Base-by-base conservation (phyloP, 2,888 invertebrate species). In the Tineola bisselliella region DNA sequence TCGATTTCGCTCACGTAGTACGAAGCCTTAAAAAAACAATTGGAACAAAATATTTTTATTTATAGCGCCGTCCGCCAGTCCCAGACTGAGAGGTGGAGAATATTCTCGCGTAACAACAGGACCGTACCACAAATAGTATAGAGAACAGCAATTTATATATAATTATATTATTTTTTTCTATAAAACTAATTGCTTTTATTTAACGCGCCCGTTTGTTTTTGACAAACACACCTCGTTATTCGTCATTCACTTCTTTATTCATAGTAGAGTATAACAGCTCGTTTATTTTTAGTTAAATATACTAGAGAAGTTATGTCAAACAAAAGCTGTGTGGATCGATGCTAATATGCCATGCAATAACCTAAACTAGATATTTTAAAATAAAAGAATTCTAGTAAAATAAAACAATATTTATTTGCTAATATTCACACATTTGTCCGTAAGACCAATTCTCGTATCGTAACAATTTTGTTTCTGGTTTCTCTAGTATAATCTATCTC, bases 241-340 rank as follows among this genome's bases (percentile, higher is more conserved):
- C 66, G 84, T 86, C 86, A 84, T 87, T 87, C 86, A 87, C 86
- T 87, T 87, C 86, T 86, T 82, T 82, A 83, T 76, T 70, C 18
- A 58, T 33, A 1, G 48, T 48, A 25, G 48, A 48, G 2, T 48
- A 48, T 15, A 17, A 18, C 48, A n/a, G n/a, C n/a, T 48, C 6
- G 15, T 3, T 44, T 44, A 44, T 44, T 13, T n/a, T 44, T n/a
- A n/a, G n/a, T n/a, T n/a, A n/a, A n/a, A n/a, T n/a, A n/a, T n/a
- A n/a, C n/a, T n/a, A n/a, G n/a, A n/a, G n/a, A n/a, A n/a, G n/a
- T n/a, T n/a, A n/a, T n/a, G n/a, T n/a, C n/a, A n/a, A n/a, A n/a
- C n/a, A n/a, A n/a, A n/a, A n/a, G n/a, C n/a, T n/a, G n/a, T n/a
- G n/a, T n/a, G n/a, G n/a, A n/a, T n/a, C n/a, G n/a, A n/a, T n/a